Evolutionary conservation across 2,113 vertebrate species (phyloP).

Genomic region (Candoia aspera): DNA sequence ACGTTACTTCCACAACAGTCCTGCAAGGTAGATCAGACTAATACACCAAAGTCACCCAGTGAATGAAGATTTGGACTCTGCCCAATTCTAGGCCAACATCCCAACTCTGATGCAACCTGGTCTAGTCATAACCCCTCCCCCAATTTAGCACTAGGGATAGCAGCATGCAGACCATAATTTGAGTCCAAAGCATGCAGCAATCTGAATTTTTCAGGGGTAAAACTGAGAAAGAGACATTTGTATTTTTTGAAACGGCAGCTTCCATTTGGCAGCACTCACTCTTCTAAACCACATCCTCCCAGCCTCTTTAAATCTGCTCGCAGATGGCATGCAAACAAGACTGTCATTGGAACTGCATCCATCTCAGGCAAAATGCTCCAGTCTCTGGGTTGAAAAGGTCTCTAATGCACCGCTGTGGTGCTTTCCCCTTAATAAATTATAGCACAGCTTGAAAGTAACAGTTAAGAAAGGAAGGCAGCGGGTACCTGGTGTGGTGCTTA

Average conservation of each 20-base stretch:
- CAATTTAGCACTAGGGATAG: neutral
- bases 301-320: neutral
- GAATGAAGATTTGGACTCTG: neutral
- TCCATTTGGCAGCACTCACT: neutral
- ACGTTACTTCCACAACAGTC: neutral
- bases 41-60: neutral
- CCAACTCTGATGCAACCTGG: neutral
- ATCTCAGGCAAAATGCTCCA: neutral
- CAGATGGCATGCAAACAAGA: neutral
- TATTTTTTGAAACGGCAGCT: conserved; percentile 2
- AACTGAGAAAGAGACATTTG: neutral
- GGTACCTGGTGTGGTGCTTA: conserved; percentile 60
- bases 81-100: neutral
- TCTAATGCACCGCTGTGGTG: neutral
- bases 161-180: neutral
- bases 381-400: neutral
- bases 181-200: conserved; percentile 19
- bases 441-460: neutral
- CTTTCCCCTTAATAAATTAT: neutral
- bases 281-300: conserved; percentile 9
- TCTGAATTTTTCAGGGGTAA: conserved; percentile 20
- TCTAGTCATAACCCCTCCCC: neutral
- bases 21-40: neutral
- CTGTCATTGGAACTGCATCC: neutral
- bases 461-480: neutral